Percentiles rank a stretch among this genome's conserved stretches.
These are phyloP conservation scores for Cairina moschata DNA, from an alignment of 2,113 vertebrate genomes.

Conservation along the genomic window DNA sequence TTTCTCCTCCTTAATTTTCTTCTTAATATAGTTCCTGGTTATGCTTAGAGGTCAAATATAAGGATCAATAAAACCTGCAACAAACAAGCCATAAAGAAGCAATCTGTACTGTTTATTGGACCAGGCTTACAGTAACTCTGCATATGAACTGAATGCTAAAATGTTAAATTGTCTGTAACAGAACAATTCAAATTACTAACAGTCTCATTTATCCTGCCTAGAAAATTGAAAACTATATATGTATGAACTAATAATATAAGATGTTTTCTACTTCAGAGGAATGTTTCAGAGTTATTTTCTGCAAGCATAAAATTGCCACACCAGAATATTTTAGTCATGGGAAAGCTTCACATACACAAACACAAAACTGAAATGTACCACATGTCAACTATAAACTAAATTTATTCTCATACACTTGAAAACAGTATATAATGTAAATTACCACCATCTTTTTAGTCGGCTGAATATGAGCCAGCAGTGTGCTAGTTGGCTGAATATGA, in stretches of 20 bases:
- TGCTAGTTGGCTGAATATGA: too few species aligned
- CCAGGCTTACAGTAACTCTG: neutral
- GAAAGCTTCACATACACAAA: neutral
- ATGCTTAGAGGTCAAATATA: conserved; percentile 19
- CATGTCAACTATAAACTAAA: neutral
- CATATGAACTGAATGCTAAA: conserved; percentile 44
- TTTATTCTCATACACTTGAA: neutral
- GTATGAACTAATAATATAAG: neutral
- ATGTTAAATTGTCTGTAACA: conserved; percentile 42
- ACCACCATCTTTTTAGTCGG: neutral
- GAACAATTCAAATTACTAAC: conserved; percentile 28
- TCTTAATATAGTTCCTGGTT: conserved; percentile 22
- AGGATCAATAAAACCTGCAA: conserved; percentile 49
- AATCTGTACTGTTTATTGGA: conserved; percentile 1
- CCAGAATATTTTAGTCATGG: neutral
- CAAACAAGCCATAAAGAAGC: conserved; percentile 48
- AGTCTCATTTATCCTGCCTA: neutral
- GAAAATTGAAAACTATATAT: neutral
- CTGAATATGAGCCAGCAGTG: too few species aligned
- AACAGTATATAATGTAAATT: neutral
- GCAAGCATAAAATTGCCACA: neutral
- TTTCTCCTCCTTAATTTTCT: conserved; percentile 33
- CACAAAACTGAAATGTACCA: neutral
- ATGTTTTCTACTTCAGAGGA: neutral
- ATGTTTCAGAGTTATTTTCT: neutral